Percentiles rank a stretch among this genome's conserved stretches.
Conservation (phyloP, 2,888 invertebrate species). For the Venusia cambrica region DNA sequence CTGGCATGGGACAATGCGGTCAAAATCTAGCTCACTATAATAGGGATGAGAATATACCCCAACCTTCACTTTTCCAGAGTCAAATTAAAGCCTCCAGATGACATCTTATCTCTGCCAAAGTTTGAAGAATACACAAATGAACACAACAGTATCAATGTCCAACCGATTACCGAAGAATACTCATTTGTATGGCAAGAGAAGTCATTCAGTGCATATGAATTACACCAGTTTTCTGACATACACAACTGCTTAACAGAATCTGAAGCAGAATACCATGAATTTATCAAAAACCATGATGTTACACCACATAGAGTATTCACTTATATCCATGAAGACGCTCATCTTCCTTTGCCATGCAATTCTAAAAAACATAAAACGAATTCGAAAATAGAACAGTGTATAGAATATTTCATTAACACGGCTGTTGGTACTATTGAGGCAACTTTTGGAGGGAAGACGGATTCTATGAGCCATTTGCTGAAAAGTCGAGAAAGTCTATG, state of each 20-base stretch:
- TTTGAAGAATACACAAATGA: constrained; percentile 56
- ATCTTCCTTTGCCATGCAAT: constrained; percentile 54
- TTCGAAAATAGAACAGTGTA: constrained; percentile 40
- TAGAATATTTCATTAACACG: constrained; percentile 46
- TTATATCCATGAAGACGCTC: constrained; percentile 81
- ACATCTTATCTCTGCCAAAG: constrained; percentile 56
- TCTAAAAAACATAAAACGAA: constrained; percentile 26
- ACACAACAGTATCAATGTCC: constrained; percentile 37
- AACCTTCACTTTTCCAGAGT: constrained; percentile 48
- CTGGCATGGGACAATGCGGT: too few relatives aligned
- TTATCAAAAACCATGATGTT: constrained; percentile 49
- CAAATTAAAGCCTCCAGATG: constrained; percentile 55
- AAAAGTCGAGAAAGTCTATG: constrained; percentile 51
- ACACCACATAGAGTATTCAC: constrained; percentile 70
- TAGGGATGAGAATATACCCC: too few relatives aligned
- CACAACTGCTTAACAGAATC: constrained; percentile 82
- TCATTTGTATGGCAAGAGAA: constrained; percentile 88
- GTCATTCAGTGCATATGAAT: constrained; percentile 82
- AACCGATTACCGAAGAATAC: constrained; percentile 48
- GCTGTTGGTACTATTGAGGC: constrained; percentile 35
- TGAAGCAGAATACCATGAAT: constrained; percentile 65
- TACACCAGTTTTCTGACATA: constrained; percentile 79
- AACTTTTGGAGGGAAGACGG: constrained; percentile 30
- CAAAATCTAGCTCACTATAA: too few relatives aligned
- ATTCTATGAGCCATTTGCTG: constrained; percentile 53